A percentile compares a stretch with the other conserved stretches of the same genome.
Conservation (phyloP, 2,888 invertebrate genomes). For the Volucella zonaria region DNA sequence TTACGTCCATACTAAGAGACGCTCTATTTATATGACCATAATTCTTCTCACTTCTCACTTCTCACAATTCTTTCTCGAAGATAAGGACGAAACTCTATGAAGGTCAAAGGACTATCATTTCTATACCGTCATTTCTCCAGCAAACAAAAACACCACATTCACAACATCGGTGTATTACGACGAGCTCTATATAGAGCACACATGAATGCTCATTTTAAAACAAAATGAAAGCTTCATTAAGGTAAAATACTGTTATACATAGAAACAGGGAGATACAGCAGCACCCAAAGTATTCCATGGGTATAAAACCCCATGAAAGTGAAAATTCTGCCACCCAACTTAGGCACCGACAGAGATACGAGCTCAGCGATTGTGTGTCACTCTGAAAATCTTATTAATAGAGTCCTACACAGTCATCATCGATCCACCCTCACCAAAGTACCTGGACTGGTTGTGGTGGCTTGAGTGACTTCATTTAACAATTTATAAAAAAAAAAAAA, state of each 20-base stretch:
- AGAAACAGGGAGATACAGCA: neutral
- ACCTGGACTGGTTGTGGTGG: neutral
- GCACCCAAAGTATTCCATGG: neutral
- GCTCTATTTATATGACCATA: constrained; percentile 3
- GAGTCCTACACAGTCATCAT: constrained; percentile 21
- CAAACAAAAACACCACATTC: neutral
- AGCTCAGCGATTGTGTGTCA: neutral
- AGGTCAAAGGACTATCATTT: constrained; percentile 25
- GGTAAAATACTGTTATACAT: neutral
- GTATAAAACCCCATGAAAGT: constrained; percentile 24
- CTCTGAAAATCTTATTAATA: constrained; percentile 33
- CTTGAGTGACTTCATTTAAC: constrained; percentile 16
- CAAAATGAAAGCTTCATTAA: constrained; percentile 47
- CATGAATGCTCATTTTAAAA: constrained; percentile 49
- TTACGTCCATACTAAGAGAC: neutral
- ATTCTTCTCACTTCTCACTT: constrained; percentile 14
- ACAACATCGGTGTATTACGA: too few relatives aligned
- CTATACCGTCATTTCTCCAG: neutral
- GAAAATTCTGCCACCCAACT: constrained; percentile 30
- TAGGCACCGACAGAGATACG: neutral
- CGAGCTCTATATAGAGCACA: neutral
- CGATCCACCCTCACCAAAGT: constrained; percentile 7
- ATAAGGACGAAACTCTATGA: constrained; percentile 22
- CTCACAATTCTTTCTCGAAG: neutral
- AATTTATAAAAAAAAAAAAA: neutral